These are phyloP conservation scores for Gallinago paraguaiae DNA, from an alignment of 2,113 vertebrate species.

Conservation along the genomic window DNA sequence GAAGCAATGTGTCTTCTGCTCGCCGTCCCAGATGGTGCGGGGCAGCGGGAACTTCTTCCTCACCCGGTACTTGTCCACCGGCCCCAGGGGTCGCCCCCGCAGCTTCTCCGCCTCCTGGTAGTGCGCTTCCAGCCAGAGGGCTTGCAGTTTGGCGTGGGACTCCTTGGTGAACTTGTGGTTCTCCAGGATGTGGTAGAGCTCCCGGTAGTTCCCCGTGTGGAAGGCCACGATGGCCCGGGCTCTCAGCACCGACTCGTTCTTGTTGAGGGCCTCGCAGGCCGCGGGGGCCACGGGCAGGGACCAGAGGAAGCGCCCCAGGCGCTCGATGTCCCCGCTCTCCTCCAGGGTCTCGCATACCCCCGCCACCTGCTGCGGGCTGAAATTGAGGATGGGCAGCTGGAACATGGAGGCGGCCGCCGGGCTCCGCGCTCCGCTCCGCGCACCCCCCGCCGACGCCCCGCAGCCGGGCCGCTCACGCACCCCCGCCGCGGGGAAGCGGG, in stretches of 20 bases:
- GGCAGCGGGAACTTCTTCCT: conserved; percentile 99
- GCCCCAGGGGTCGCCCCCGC: conserved; percentile 93
- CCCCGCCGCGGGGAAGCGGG: neutral
- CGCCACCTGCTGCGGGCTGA: conserved; percentile 99
- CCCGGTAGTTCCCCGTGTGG: conserved; percentile 96
- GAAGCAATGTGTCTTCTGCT: conserved; percentile 99
- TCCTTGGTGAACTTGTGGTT: conserved; percentile 99
- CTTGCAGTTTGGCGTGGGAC: conserved; percentile 97
- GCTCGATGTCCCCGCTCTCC: conserved; percentile 98
- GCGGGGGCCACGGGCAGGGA: conserved; percentile 97
- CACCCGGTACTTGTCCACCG: conserved; percentile 98
- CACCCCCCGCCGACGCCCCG: neutral
- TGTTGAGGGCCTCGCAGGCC: conserved; percentile 97
- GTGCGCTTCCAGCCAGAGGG: conserved; percentile 98
- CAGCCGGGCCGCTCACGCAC: neutral
- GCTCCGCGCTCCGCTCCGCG: conserved; percentile 45
- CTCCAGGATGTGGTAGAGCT: conserved; percentile 98
- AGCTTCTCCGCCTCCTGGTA: conserved; percentile 99
- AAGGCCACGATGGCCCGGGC: conserved; percentile 97
- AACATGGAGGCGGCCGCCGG: conserved; percentile 90
- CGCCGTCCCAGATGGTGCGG: conserved; percentile 98
- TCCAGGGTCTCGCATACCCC: conserved; percentile 99
- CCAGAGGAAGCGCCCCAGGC: conserved; percentile 98
- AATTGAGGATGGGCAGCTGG: conserved; percentile 98
- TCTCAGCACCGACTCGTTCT: conserved; percentile 95